Evolutionary conservation across 1,140 invertebrate species (phyloP), one percentile per base, ranked within the genome.

Genomic region (Drosophila ironensis): DNA sequence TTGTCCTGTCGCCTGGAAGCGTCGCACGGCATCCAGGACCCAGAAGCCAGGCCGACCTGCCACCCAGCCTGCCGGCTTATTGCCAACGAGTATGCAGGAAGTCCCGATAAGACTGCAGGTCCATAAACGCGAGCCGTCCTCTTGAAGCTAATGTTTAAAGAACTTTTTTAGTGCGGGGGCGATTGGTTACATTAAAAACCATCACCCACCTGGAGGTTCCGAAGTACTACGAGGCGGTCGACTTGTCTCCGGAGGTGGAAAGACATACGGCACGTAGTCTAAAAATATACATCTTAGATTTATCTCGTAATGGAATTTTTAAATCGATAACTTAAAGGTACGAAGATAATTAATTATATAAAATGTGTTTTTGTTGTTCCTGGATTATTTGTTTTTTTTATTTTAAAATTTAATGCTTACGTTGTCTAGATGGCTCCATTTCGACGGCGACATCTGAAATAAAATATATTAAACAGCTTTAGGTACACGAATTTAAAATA

Each of bases 41-140:
- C 14, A 16, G 14, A 14, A 48, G 44, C 14, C 12, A 38, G 33
- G n/a, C n/a, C n/a, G n/a, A n/a, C n/a, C n/a, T n/a, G n/a, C n/a
- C n/a, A n/a, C n/a, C 30, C 59, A 63, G 30, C 24, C 28, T 30
- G 33, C 60, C 42, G 22, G 57, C 60, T 63, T 41, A 64, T 64
- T 64, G 24, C 59, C 56, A 28, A 17, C 59, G 57, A 64, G 11
- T 46, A 63, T 19, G 56, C 33, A 64, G 56, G 60, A 64, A 64
- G 33, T 64, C 19, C 42, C 59, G 60, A 64, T 64, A 64, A 63
- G 57, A 40, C 48, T 38, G 19, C 19, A 48, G 24, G 57, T 64
- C 60, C 60, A 64, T 63, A 64, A 64, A 63, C 24, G 60, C 59
- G 41, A 63, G 42, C 8, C 41, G 12, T 4, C 19, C 19, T 27